Conservation (phyloP, 2,113 vertebrate species). For the Marcusenius ussheri region DNA sequence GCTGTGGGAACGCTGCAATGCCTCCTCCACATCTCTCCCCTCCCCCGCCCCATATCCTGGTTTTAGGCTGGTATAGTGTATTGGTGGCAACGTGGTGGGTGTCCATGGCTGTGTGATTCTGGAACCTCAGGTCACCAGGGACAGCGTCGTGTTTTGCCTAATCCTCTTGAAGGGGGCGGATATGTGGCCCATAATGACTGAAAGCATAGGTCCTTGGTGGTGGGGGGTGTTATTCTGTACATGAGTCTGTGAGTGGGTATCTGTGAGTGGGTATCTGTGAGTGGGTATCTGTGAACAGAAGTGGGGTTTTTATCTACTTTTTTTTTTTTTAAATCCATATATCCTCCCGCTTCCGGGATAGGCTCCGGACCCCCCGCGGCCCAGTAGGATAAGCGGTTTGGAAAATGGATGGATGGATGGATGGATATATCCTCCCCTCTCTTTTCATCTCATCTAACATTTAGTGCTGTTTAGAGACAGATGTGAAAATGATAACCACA, state of each 20-base stretch:
- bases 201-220: background rate
- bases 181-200: background rate
- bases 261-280: background rate
- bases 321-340: background rate
- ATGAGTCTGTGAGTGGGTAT: background rate
- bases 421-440: background rate
- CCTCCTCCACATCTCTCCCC: background rate
- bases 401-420: too few species aligned
- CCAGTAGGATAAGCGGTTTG: too few species aligned
- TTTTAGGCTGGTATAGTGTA: background rate
- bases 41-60: background rate
- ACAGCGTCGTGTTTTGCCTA: background rate
- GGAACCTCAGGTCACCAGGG: background rate
- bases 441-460: background rate
- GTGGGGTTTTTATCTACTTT: background rate
- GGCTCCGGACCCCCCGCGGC: too few species aligned
- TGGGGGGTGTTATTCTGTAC: background rate
- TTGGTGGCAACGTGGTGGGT: background rate
- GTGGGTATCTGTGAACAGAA: background rate
- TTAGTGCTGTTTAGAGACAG: background rate
- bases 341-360: too few species aligned
- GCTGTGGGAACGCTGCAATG: slow-evolving; percentile 11
- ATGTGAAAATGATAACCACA: background rate
- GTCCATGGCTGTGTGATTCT: background rate
- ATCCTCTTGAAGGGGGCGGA: background rate